phyloP scores from a whole-genome alignment of 2,797 vertebrate genomes.

The Aeoliscus strigatus region DNA sequence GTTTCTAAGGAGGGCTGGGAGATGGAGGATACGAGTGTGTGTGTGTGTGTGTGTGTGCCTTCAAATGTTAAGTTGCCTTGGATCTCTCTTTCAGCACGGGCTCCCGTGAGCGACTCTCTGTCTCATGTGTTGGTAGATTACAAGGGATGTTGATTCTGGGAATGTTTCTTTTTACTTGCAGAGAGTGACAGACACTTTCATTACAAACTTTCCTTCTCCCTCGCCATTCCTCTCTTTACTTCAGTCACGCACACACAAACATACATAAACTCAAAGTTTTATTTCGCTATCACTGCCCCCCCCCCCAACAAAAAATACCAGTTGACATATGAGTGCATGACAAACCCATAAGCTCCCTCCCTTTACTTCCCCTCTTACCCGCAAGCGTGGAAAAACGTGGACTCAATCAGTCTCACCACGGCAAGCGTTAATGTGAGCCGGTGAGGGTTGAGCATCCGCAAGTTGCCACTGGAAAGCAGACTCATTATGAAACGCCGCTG shows the following conservation, averaged over 20 bases:
- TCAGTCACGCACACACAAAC: conserved; percentile 14
- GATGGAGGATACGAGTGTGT: conserved; percentile 16
- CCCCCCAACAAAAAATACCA: neutral
- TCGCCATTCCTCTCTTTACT: conserved; percentile 10
- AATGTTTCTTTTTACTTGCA: conserved; percentile 51
- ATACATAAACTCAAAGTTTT: conserved; percentile 6
- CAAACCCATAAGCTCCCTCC: too few relatives aligned
- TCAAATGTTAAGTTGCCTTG: conserved; percentile 60
- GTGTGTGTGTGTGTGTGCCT: conserved; percentile 42
- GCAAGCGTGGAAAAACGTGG: conserved; percentile 19
- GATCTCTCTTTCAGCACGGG: conserved; percentile 51
- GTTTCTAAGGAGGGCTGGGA: conserved; percentile 29
- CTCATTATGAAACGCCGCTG: conserved; percentile 43
- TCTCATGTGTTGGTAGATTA: conserved; percentile 70
- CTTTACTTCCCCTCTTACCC: neutral
- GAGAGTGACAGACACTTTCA: conserved; percentile 44
- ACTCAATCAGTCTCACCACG: conserved; percentile 42
- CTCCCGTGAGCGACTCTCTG: conserved; percentile 43
- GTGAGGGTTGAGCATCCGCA: conserved; percentile 24
- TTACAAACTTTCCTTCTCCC: conserved; percentile 46
- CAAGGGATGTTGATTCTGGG: conserved; percentile 62
- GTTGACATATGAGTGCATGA: conserved; percentile 13
- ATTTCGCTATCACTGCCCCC: neutral
- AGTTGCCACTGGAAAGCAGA: conserved; percentile 43
- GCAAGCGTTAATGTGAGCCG: conserved; percentile 32